Percentiles rank a stretch among this genome's conserved stretches.
These are phyloP conservation scores for Zonotrichia leucophrys DNA, from an alignment of 2,113 vertebrate species.

Conservation along the genomic window DNA sequence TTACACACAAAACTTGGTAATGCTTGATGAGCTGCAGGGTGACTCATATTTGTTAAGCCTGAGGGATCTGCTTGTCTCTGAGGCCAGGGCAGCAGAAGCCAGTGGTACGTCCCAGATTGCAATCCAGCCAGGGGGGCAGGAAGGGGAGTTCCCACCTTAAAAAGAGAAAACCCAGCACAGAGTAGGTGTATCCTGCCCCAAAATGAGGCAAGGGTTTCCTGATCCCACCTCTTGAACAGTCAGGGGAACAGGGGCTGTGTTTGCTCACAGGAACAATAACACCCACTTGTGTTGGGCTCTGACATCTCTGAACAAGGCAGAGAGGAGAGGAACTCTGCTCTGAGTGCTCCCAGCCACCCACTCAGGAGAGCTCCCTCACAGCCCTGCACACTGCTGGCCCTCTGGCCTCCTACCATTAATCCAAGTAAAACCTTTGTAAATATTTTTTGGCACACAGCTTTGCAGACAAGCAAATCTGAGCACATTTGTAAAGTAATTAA, in stretches of 20 bases:
- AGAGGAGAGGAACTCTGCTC: neutral
- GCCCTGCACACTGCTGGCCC: neutral
- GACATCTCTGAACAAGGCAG: neutral
- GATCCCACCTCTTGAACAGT: neutral
- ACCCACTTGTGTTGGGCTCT: neutral
- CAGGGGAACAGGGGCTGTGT: neutral
- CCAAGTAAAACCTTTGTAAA: neutral
- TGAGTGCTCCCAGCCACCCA: rapidly evolving
- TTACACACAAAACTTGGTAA: neutral
- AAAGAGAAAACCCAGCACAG: neutral
- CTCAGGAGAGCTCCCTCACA: neutral
- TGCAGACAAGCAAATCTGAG: constrained; percentile 18
- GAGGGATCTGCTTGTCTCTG: neutral
- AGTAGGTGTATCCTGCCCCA: neutral
- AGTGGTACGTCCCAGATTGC: neutral
- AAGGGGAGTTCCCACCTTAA: neutral
- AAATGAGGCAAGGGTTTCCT: neutral
- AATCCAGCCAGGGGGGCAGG: neutral
- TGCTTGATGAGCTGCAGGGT: neutral
- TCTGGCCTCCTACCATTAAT: neutral
- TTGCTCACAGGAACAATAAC: neutral
- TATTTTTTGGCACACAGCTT: neutral
- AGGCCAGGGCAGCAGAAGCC: neutral
- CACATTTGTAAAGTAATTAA: constrained; percentile 37
- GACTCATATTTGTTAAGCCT: neutral